Evolutionary conservation across 2,888 invertebrate genomes (phyloP).

Genomic region (Folsomia candida): DNA sequence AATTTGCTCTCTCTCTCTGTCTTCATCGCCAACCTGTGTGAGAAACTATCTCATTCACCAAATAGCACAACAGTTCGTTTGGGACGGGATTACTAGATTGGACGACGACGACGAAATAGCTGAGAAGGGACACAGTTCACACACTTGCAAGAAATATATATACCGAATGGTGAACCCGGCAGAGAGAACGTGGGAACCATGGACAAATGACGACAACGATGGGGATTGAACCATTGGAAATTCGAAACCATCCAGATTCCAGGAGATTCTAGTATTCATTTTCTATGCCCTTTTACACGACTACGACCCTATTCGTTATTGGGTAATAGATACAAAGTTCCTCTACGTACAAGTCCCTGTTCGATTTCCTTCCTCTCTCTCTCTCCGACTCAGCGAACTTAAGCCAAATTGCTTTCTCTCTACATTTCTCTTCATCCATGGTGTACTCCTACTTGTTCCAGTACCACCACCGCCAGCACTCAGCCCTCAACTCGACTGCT

Average conservation of each 20-base stretch:
- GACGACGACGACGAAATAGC: neutral
- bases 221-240: neutral
- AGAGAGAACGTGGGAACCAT: conserved; percentile 2
- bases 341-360: neutral
- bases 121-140: neutral
- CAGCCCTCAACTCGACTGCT: neutral
- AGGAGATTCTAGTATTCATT: neutral
- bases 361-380: neutral
- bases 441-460: neutral
- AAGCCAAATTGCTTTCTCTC: conserved; percentile 7
- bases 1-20: no score
- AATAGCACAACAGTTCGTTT: neutral
- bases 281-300: no score
- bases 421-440: neutral
- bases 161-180: no score
- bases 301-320: neutral
- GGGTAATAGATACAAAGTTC: neutral
- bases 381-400: neutral
- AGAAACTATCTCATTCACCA: no score
- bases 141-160: neutral
- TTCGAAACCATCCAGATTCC: neutral
- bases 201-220: neutral
- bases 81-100: neutral
- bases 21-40: no score
- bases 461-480: no score